Evolutionary conservation across 2,113 vertebrate species (phyloP), one percentile per base, ranked within the genome.

Genomic region (Lethenteron reissneri): DNA sequence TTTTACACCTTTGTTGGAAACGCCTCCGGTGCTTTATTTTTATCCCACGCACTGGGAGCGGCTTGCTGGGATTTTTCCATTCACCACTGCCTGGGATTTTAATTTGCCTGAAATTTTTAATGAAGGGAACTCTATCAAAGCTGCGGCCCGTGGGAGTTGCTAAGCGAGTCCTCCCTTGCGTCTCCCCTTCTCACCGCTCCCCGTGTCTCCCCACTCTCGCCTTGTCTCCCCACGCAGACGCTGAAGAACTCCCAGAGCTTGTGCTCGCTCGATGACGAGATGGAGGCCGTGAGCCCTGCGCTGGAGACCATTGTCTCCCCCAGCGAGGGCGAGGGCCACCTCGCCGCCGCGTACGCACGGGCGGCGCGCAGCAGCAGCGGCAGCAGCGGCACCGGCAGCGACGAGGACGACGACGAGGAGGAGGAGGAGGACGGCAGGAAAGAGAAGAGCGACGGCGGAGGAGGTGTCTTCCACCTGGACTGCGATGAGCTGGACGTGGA

Each of bases 181-280:
- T 19, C 60, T 64, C 17, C 60, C 17, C 60, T 64, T 64, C 17
- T 64, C 17, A 14, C 60, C 8, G 14, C 60, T 64, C 60, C 3
- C 60, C 60, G 14, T 64, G 14, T 19, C 60, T 8, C 60, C 17
- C 60, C 17, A 15, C 17, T 64, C 17, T 19, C 60, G 14, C 17
- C 60, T 64, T 19, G 14, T 19, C 60, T 19, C 17, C 60, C 60
- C 60, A n/a, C 25, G 64, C 64, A 68, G 64, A 68, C 64, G n/a
- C 25, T 68, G 64, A 68, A 68, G 64, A 68, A 68, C 25, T 68
- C 64, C 64, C 64, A 68, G 64, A 68, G 64, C 64, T 12, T 68
- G 64, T 68, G 64, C 25, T 68, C 64, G n/a, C 64, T 68, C 64
- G 64, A 68, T 68, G 64, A 68, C 25, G 64, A 68, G n/a, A 41